Base-by-base conservation (phyloP, 2,888 invertebrate species). In the Drosophila testacea region DNA sequence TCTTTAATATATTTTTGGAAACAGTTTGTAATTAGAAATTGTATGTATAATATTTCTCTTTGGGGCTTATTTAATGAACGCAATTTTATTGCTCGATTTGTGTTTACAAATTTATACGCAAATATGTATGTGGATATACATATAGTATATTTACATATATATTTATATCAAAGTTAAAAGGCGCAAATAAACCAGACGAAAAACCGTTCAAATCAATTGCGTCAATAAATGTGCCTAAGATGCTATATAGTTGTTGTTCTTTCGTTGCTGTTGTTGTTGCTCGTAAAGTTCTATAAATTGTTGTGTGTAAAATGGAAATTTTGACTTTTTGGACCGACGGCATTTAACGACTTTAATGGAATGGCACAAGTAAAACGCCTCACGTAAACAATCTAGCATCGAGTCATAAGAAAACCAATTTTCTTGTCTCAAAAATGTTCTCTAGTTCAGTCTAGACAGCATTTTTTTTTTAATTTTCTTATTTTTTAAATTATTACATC, bases 211-310 rank as follows among this genome's bases (percentile, higher is more conserved):
- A 83, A 89, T 88, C 88, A 80, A 84, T 84, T 84, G 83, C 84
- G 84, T 89, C 89, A 84, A 87, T 89, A 82, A 81, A 81, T 83
- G 64, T 75, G 56, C 42, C 55, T 64, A 71, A 85, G 68, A 76
- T 68, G 71, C 69, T 79, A 56, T 50, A 68, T 42, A 64, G 62
- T 59, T 71, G n/a, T 44, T 69, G 39, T 52, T 69, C 28, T 55
- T n/a, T 56, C 41, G 13, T 28, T 60, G 44, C 27, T 62, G 11
- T 52, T 44, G 57, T 36, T 50, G 38, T 16, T 55, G 64, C 28
- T 87, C 88, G 70, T 84, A 89, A 84, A 84, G 66, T 71, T 80
- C 52, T 47, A 48, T 39, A 73, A 77, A 68, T 73, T 62, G 62
- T 46, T 55, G 57, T 60, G 42, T 73, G 75, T 75, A 80, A 78